Evolutionary conservation across 1,140 invertebrate species (phyloP), one percentile per base, ranked within the genome.

Genomic region (Drosophila cardini): DNA sequence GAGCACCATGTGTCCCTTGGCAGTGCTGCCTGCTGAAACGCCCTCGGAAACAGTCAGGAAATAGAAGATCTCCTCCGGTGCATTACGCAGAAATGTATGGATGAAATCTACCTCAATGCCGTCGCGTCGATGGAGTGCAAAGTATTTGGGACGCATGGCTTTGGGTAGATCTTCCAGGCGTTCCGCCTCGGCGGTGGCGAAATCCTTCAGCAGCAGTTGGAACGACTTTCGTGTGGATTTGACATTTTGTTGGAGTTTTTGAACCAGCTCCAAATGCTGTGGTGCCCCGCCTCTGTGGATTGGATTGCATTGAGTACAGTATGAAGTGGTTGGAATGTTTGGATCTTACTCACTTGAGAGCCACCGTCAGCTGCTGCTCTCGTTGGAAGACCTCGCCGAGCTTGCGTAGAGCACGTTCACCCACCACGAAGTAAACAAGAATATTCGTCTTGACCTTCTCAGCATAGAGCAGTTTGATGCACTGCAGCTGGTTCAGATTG

Each of bases 401-500:
- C 55, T 94, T 93, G 32, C 93, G 93, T 0, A 95, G 80, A 0
- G 96, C 95, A 75, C 96, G 92, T 40, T 94, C 93, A 1, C 96
- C 97, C 32, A 95, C 94, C 2, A 97, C 84, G 92, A 97, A 97
- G 74, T 94, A 93, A 0, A 96, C 91, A 55, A 93, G 62, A 0
- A 94, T 83, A 77, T 96, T 95, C 0, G 93, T 94, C 91, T 96
- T 96, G 11, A 94, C 93, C 76, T 96, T 96, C 91, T 97, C 96
- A 2, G 92, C 90, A 52, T 94, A 93, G 1, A 96, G 73, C 16
- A 97, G 81, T 91, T 97, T 97, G 6, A 97, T 94, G 4, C 94
- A 94, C 94, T 97, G 97, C 45, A 98, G 92, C 87, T 97, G 96
- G 72, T 93, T 93, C 34, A 97, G 92, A 92, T 96, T 97, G 2